These are phyloP conservation scores for Manacus vitellinus DNA, from an alignment of 2,113 vertebrate genomes.

Conservation along the genomic window DNA sequence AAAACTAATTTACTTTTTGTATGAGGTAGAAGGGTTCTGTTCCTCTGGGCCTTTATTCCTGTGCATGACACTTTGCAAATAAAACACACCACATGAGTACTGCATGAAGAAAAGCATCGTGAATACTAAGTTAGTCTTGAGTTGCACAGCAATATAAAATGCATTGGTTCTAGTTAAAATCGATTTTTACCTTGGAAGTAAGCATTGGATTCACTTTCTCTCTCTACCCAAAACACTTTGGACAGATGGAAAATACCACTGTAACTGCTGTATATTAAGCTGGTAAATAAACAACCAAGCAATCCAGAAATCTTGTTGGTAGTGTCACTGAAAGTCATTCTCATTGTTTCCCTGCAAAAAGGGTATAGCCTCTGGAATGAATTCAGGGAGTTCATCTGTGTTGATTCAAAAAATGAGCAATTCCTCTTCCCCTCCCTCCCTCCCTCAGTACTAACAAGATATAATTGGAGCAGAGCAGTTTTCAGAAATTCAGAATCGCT, in stretches of 20 bases:
- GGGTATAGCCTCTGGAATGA: neutral
- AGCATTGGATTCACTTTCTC: conserved; percentile 59
- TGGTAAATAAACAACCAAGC: conserved; percentile 35
- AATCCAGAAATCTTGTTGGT: neutral
- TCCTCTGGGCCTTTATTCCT: conserved; percentile 17
- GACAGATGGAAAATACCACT: conserved; percentile 54
- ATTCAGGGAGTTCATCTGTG: neutral
- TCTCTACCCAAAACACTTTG: conserved; percentile 16
- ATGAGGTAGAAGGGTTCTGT: neutral
- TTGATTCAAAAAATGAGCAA: neutral
- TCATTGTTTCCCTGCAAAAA: conserved; percentile 25
- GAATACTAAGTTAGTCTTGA: conserved; percentile 56
- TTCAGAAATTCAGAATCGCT: neutral
- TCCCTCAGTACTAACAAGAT: neutral
- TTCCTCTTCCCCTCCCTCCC: neutral
- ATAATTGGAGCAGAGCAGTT: neutral
- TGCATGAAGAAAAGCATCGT: conserved; percentile 39
- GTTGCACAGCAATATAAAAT: conserved; percentile 48
- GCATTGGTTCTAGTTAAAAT: conserved; percentile 68
- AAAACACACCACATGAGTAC: neutral
- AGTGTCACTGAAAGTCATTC: conserved; percentile 23
- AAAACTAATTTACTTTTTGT: conserved; percentile 37
- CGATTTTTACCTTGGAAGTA: conserved; percentile 64
- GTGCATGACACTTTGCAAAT: conserved; percentile 13
- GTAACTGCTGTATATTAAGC: conserved; percentile 28